Percentiles rank a stretch among this genome's conserved stretches.
Conservation (phyloP, 2,888 invertebrate genomes). For the Ellobium chinense region DNA sequence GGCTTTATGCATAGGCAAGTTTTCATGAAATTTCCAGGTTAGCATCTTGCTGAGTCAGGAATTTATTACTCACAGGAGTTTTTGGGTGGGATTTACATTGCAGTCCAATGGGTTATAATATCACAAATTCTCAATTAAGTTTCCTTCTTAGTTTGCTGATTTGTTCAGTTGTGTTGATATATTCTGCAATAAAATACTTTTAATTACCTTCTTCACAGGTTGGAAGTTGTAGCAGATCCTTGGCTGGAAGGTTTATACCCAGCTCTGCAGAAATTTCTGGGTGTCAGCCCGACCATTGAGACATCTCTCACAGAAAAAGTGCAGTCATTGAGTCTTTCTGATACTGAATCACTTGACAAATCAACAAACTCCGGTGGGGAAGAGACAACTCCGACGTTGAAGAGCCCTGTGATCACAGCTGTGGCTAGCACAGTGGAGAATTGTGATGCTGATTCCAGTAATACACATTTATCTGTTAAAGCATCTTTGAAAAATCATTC, state of each 20-base stretch:
- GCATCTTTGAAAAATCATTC: neutral
- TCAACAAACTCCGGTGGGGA: too few relatives aligned
- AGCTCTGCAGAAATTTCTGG: constrained; percentile 70
- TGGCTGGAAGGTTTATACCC: constrained; percentile 81
- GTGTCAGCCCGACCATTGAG: neutral
- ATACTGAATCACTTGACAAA: too few relatives aligned
- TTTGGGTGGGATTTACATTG: too few relatives aligned
- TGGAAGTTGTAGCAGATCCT: constrained; percentile 81
- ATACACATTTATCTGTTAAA: neutral
- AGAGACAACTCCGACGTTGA: too few relatives aligned
- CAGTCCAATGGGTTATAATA: too few relatives aligned
- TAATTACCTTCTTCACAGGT: constrained; percentile 75
- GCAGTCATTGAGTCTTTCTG: neutral
- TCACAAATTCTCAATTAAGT: neutral
- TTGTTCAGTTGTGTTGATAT: too few relatives aligned
- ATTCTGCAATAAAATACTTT: neutral
- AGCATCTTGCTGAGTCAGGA: too few relatives aligned
- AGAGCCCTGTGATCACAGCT: too few relatives aligned
- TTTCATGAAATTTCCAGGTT: too few relatives aligned
- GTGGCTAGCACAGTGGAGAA: too few relatives aligned
- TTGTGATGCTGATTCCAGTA: neutral
- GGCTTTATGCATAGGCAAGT: too few relatives aligned
- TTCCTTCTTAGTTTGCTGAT: neutral
- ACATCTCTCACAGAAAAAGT: constrained; percentile 17
- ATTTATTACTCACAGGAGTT: too few relatives aligned